A percentile compares a stretch with the other conserved stretches of the same genome.
Evolutionary conservation across 2,888 invertebrate genomes (phyloP).

Genomic region (Thymelicus lineola): DNA sequence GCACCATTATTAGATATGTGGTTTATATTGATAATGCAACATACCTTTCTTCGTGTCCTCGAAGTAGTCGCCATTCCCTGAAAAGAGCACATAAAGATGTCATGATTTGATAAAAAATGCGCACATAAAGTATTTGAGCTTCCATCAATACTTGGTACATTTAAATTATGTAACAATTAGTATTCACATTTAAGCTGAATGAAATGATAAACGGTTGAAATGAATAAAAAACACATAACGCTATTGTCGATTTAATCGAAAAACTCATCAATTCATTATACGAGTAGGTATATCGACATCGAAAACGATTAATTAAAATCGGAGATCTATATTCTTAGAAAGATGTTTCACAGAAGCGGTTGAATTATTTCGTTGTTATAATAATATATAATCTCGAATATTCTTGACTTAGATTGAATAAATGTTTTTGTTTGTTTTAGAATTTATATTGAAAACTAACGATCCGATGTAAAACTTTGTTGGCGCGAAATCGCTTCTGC

Average conservation of each 20-base stretch:
- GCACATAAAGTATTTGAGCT: not conserved
- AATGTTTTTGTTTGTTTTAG: not conserved
- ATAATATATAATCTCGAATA: constrained; percentile 7
- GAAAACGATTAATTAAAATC: not conserved
- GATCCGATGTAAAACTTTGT: not conserved
- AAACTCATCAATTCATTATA: not conserved
- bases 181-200: not conserved
- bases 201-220: not conserved
- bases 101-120: constrained; percentile 11
- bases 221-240: not conserved
- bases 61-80: constrained; percentile 79
- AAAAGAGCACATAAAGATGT: constrained; percentile 51
- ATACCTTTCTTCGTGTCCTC: constrained; percentile 68
- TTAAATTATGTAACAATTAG: not conserved
- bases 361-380: not conserved
- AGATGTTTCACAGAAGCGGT: not conserved
- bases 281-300: too few relatives aligned
- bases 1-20: too few relatives aligned
- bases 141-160: not conserved
- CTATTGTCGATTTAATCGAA: too few relatives aligned
- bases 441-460: not conserved
- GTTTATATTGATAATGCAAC: constrained; percentile 8
- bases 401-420: not conserved
- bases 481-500: not conserved
- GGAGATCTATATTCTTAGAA: not conserved